A percentile compares a stretch with the other conserved stretches of the same genome.
Conservation (phyloP, 2,888 invertebrate species). For the Gortyna flavago region DNA sequence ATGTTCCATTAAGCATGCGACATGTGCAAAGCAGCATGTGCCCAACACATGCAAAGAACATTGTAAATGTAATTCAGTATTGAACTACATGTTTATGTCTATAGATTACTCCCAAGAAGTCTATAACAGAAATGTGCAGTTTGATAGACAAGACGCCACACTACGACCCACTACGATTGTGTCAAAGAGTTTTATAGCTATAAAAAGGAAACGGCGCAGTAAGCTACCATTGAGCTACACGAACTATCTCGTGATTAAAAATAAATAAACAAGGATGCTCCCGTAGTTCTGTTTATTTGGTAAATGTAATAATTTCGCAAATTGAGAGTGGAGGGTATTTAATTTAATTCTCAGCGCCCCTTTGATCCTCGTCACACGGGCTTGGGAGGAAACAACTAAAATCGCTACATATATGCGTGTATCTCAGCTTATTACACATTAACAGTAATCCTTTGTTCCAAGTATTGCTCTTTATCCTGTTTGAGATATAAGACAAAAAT, state of each 20-base stretch:
- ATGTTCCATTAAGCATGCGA: too few species aligned
- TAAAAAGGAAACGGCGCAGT: constrained; percentile 23
- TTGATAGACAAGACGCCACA: constrained; percentile 34
- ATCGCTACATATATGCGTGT: background rate
- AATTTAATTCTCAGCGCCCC: constrained; percentile 57
- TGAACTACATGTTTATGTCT: background rate
- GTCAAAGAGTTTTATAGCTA: constrained; percentile 40
- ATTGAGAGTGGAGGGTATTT: constrained; percentile 52
- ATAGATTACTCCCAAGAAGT: constrained; percentile 9
- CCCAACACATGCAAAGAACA: background rate
- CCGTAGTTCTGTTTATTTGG: constrained; percentile 39
- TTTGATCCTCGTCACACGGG: constrained; percentile 47
- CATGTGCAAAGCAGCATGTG: background rate
- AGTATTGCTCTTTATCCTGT: constrained; percentile 22
- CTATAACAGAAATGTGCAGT: constrained; percentile 25
- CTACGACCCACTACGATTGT: constrained; percentile 21
- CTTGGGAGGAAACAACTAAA: constrained; percentile 16
- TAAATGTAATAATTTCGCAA: constrained; percentile 55
- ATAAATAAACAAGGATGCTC: constrained; percentile 41
- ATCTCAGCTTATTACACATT: constrained; percentile 41
- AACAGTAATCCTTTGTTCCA: constrained; percentile 18
- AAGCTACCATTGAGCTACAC: constrained; percentile 10
- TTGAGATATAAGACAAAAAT: constrained; percentile 19
- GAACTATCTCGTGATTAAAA: constrained; percentile 51
- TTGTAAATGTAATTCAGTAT: background rate